Conservation (phyloP, 2,888 invertebrate genomes). For the Ctenicera cuprea region DNA sequence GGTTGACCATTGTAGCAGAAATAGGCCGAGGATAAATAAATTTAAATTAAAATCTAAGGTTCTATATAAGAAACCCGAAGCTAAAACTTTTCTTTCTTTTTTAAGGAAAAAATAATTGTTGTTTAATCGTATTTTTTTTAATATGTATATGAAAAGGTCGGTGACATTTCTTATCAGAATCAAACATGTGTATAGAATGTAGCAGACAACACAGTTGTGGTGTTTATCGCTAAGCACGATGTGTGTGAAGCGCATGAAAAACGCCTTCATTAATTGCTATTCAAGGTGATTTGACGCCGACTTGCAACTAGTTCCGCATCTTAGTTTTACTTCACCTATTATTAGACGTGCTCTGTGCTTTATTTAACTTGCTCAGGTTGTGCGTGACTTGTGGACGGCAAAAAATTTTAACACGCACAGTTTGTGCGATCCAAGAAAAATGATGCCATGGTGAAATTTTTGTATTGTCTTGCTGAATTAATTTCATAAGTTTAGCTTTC, state of each 20-base stretch:
- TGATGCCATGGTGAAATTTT: not conserved
- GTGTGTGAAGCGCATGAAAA: conserved; percentile 27
- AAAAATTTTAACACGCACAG: too few species aligned
- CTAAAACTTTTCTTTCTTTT: too few species aligned
- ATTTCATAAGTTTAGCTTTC: conserved; percentile 14
- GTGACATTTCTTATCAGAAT: conserved; percentile 22
- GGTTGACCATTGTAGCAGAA: too few species aligned
- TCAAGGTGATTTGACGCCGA: conserved; percentile 30
- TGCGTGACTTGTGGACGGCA: not conserved
- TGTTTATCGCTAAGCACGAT: not conserved
- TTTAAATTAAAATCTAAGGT: too few species aligned
- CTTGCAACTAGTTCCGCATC: conserved; percentile 32
- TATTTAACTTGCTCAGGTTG: conserved; percentile 4
- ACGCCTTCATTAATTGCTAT: conserved; percentile 32
- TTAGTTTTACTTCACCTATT: conserved; percentile 22
- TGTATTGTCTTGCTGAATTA: conserved; percentile 10
- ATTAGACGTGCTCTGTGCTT: conserved; percentile 18
- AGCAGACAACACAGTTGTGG: not conserved
- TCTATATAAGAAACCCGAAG: too few species aligned
- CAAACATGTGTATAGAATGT: not conserved
- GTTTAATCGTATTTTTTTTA: too few species aligned
- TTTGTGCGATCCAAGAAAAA: not conserved
- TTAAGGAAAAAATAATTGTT: too few species aligned
- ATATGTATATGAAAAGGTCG: conserved; percentile 13
- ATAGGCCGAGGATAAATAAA: too few species aligned